Conservation (phyloP, 1,140 invertebrate genomes). For the Sminthurides bifidus region DNA sequence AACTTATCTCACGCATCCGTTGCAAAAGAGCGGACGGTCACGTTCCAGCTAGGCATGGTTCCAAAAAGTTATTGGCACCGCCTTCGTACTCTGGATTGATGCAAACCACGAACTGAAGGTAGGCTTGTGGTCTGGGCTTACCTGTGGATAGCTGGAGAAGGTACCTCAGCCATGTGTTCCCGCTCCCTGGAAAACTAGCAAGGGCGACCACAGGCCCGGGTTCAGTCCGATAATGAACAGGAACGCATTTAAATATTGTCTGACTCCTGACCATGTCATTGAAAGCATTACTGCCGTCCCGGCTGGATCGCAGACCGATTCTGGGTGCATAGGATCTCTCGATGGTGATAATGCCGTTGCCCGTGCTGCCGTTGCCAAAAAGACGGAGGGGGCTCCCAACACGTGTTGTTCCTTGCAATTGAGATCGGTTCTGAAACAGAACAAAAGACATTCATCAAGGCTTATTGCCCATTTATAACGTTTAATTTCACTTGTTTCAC, state of each 20-base stretch:
- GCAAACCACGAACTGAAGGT: no score
- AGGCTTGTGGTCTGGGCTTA: no score
- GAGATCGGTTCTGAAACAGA: conserved; percentile 8
- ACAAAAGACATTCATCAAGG: background rate
- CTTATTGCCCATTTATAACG: no score
- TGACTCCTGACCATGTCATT: conserved; percentile 23
- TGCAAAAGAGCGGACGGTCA: no score
- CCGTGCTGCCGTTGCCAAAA: background rate
- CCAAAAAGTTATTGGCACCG: no score
- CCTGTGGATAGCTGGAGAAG: conserved; percentile 63
- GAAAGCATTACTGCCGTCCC: conserved; percentile 9
- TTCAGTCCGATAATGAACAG: conserved; percentile 37
- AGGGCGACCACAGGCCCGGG: conserved; percentile 46
- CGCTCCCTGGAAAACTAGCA: conserved; percentile 63
- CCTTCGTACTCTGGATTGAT: no score
- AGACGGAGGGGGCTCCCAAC: background rate
- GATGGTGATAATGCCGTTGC: conserved; percentile 6
- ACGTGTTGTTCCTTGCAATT: background rate
- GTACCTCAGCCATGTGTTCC: conserved; percentile 67
- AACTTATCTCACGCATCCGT: no score
- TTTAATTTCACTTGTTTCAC: no score
- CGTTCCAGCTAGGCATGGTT: no score
- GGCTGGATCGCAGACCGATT: conserved; percentile 10
- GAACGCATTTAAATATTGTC: conserved; percentile 36
- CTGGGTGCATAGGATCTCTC: conserved; percentile 6